Percentiles rank a stretch among this genome's conserved stretches.
Evolutionary conservation across 2,113 vertebrate species (phyloP).

Genomic region (Hassar affinis): DNA sequence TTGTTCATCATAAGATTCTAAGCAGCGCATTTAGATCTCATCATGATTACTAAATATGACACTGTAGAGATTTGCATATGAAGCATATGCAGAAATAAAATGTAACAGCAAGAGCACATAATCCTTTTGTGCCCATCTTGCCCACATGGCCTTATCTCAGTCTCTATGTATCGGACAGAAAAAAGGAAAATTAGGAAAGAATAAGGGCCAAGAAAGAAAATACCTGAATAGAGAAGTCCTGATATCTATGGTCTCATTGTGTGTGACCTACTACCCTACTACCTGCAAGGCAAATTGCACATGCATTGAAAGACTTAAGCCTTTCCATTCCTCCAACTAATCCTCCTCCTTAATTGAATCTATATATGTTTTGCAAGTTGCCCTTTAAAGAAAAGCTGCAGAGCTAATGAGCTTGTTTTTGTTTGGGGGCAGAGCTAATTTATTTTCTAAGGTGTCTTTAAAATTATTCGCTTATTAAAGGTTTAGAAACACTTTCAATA

Average conservation of each 20-base stretch:
- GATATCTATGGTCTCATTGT: background rate
- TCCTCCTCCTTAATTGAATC: background rate
- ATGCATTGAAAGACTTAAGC: background rate
- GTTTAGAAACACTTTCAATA: background rate
- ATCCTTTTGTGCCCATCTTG: conserved; percentile 27
- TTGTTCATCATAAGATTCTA: background rate
- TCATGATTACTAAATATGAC: background rate
- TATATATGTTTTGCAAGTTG: background rate
- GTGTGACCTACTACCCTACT: background rate
- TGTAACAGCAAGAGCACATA: background rate
- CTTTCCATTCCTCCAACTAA: background rate
- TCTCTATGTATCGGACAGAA: background rate
- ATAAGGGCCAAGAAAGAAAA: background rate
- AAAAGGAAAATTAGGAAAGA: background rate
- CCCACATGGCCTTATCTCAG: background rate
- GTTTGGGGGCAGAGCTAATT: background rate
- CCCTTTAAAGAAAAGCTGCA: background rate
- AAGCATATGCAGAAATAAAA: background rate
- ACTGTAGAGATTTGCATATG: background rate
- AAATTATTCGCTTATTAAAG: background rate
- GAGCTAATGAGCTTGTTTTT: background rate
- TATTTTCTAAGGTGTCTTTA: background rate
- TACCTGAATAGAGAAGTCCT: background rate
- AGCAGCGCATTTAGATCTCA: background rate
- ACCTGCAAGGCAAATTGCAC: too few relatives aligned